phyloP scores from a whole-genome alignment of 2,113 vertebrate genomes.

The Brachirus orientalis region DNA sequence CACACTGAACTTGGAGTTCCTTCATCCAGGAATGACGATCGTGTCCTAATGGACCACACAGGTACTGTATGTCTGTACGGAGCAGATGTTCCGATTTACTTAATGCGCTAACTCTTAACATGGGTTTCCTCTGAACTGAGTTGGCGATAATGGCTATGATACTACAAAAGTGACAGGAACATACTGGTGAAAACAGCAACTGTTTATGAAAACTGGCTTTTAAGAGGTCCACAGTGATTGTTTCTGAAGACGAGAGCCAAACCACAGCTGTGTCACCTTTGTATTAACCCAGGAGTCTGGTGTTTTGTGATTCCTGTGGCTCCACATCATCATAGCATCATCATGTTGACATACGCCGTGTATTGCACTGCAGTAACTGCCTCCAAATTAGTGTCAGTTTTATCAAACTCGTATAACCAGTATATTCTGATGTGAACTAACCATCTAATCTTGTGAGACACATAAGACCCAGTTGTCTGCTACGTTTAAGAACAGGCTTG shows the following conservation, averaged over 20 bases:
- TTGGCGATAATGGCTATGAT: slow-evolving; percentile 43
- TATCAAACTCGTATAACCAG: slow-evolving; percentile 13
- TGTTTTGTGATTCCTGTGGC: slow-evolving; percentile 33
- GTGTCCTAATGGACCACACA: slow-evolving; percentile 25
- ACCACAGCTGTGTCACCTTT: background rate
- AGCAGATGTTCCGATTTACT: slow-evolving; percentile 44
- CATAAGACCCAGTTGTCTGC: slow-evolving; percentile 26
- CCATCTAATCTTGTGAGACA: slow-evolving; percentile 34
- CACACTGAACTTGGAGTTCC: slow-evolving; percentile 45
- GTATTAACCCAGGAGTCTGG: slow-evolving; percentile 28
- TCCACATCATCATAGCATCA: slow-evolving; percentile 27
- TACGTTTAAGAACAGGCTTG: slow-evolving; percentile 59
- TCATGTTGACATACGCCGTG: slow-evolving; percentile 31
- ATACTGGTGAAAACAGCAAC: background rate
- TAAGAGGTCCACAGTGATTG: background rate
- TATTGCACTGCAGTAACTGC: background rate
- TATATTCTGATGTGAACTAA: slow-evolving; percentile 24
- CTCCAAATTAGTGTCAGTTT: slow-evolving; percentile 5
- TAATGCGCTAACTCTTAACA: slow-evolving; percentile 19
- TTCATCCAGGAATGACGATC: slow-evolving; percentile 43
- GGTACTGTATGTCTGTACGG: background rate
- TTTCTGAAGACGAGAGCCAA: background rate
- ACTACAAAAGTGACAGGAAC: too few relatives aligned
- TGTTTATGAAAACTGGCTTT: slow-evolving; percentile 19
- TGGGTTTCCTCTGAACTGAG: slow-evolving; percentile 25